Base-by-base conservation (phyloP, 2,888 invertebrate species). In the Anthoptus insignis region DNA sequence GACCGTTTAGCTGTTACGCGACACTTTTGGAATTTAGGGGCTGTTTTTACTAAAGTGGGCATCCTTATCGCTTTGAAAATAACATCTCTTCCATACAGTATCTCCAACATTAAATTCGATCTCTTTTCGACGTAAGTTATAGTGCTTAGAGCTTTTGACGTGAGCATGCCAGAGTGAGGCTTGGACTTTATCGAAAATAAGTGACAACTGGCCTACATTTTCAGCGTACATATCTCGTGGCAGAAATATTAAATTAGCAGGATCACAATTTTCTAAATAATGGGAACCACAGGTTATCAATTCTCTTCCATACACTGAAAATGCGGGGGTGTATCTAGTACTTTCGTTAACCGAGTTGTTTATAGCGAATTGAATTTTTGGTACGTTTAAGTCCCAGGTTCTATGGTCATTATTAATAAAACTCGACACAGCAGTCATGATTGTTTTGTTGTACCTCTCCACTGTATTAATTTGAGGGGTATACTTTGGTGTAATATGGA, bases 131-230 rank as follows among this genome's bases (percentile, higher is more conserved):
- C 32, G 7, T 11, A 32, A 32, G 11, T 32, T 32, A 32, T 32
- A 32, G 7, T 11, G 7, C 11, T 32, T 11, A 8, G 32, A 8
- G 7, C 8, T 32, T 32, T 32, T 32, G 7, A 8, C 8, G 11
- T 32, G 32, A 32, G 8, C 11, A 32, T 32, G 32, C 32, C 32
- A 32, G 7, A 32, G 11, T n/a, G n/a, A n/a, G n/a, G n/a, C n/a
- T n/a, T n/a, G n/a, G n/a, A n/a, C 71, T 11, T 66, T 63, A 29
- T 73, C 60, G 49, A 71, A 73, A 5, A 69, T 59, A n/a, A 24
- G 29, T 8, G 22, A 6, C 5, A 64, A 14, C 4, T 3, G 1
- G 7, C 65, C 65, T n/a, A 34, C 32, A 45, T 60, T 59, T 56
- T 60, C 54, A 11, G 61, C 61, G 22, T 54, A 61, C 0, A 5